These are phyloP conservation scores for Helarctos malayanus DNA, from an alignment of 2,797 vertebrate genomes.

Conservation along the genomic window DNA sequence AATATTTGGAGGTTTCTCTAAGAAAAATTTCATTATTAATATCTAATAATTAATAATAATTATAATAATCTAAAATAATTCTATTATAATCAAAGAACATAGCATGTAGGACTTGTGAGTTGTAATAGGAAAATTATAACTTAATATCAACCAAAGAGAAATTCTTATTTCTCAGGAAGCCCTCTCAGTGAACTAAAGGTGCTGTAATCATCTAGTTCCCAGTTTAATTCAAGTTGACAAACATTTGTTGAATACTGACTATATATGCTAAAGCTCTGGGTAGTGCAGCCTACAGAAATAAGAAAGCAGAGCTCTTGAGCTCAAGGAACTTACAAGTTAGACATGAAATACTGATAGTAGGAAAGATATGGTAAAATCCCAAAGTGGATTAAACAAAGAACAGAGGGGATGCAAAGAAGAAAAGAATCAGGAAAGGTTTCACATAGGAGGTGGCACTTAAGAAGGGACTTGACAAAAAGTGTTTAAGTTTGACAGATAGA, in stretches of 20 bases:
- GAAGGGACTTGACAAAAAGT: not conserved
- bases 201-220: not conserved
- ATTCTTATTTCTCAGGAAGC: not conserved
- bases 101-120: not conserved
- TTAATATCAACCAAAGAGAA: not conserved
- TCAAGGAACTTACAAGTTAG: not conserved
- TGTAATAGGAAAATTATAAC: not conserved
- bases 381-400: not conserved
- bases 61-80: not conserved
- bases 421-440: not conserved
- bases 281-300: not conserved
- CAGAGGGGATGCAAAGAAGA: not conserved
- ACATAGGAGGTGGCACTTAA: not conserved
- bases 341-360: not conserved
- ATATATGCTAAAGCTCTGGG: not conserved
- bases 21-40: not conserved
- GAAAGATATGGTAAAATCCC: not conserved
- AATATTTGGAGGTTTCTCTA: not conserved
- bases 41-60: not conserved
- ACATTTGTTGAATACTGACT: not conserved
- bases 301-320: not conserved
- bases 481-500: not conserved
- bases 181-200: not conserved
- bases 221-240: conserved; percentile 11
- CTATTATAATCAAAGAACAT: not conserved